A percentile compares a stretch with the other conserved stretches of the same genome.
These are phyloP conservation scores for Actias luna DNA, from an alignment of 2,888 invertebrate genomes.

Conservation along the genomic window DNA sequence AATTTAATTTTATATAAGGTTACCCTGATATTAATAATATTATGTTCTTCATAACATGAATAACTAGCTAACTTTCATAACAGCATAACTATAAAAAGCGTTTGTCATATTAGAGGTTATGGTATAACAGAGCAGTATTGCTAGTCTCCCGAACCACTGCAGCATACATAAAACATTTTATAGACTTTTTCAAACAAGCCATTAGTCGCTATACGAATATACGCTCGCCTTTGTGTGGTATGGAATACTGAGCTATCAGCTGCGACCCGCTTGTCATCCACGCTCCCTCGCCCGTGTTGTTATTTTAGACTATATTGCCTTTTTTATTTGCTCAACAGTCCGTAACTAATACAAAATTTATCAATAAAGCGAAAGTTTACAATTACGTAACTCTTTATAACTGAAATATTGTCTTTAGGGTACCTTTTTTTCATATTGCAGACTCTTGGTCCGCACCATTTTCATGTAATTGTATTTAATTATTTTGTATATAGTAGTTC, in stretches of 20 bases:
- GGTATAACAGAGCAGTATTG: slow-evolving; percentile 37
- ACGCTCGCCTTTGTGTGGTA: slow-evolving; percentile 31
- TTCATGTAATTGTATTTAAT: no score
- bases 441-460: no score
- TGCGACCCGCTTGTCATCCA: slow-evolving; percentile 36
- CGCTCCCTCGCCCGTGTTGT: slow-evolving; percentile 46
- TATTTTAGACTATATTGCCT: slow-evolving; percentile 43
- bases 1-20: slow-evolving; percentile 35
- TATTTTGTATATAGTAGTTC: no score
- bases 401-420: no score
- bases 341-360: slow-evolving; percentile 35
- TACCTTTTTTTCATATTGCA: no score
- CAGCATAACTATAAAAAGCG: slow-evolving; percentile 25
- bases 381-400: no score
- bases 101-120: slow-evolving; percentile 18
- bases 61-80: slow-evolving; percentile 5
- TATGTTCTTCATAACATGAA: slow-evolving; percentile 12
- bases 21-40: slow-evolving; percentile 14
- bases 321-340: slow-evolving; percentile 47
- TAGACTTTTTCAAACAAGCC: slow-evolving; percentile 49
- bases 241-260: slow-evolving; percentile 37
- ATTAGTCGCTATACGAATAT: slow-evolving; percentile 39
- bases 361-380: slow-evolving; percentile 19
- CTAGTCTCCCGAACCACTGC: slow-evolving; percentile 46
- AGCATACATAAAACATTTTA: slow-evolving; percentile 57